These are phyloP conservation scores for Argopecten irradians DNA, from an alignment of 1,140 invertebrate genomes.

Conservation along the genomic window DNA sequence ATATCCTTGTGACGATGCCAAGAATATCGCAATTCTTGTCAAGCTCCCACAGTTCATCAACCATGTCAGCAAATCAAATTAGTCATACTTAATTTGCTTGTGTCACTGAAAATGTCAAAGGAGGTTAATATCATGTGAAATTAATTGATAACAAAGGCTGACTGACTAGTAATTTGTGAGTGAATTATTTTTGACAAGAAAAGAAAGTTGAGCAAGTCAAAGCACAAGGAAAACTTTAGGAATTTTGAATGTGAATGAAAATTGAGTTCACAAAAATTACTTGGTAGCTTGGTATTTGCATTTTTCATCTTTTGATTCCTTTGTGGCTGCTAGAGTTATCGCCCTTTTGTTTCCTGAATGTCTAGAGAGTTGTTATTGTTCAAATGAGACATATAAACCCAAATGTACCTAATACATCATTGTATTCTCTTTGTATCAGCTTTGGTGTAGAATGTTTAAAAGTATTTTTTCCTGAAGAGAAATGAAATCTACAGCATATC, in stretches of 20 bases:
- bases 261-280: neutral
- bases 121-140: neutral
- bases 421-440: neutral
- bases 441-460: neutral
- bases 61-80: neutral
- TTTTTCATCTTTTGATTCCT: neutral
- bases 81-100: neutral
- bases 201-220: neutral
- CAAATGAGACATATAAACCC: no score
- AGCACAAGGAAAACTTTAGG: neutral
- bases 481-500: neutral
- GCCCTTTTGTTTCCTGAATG: neutral
- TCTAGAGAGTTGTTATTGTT: no score
- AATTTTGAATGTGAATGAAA: no score
- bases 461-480: neutral
- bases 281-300: neutral
- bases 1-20: neutral
- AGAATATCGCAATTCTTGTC: neutral
- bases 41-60: neutral
- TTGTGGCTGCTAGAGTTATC: neutral
- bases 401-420: neutral
- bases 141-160: slow-evolving; percentile 8
- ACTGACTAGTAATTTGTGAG: neutral
- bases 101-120: neutral
- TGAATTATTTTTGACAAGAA: neutral